Percentiles rank a stretch among this genome's conserved stretches.
Conservation (phyloP, 2,888 invertebrate species). For the Hypomecis punctinalis region DNA sequence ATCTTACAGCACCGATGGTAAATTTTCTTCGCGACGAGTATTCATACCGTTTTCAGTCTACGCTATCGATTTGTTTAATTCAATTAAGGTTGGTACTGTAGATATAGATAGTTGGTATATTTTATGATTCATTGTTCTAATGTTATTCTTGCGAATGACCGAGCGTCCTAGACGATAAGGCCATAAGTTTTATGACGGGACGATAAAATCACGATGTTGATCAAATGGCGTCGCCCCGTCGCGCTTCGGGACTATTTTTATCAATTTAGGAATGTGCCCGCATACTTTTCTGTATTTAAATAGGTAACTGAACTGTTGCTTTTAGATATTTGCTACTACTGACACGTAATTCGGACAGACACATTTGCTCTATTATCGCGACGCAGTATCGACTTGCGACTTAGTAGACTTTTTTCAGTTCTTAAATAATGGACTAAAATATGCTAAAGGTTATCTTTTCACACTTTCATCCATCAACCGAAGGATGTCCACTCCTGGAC, state of each 20-base stretch:
- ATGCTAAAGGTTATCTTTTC: too few species aligned
- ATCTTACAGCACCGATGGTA: too few species aligned
- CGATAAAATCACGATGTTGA: conserved; percentile 23
- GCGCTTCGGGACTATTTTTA: conserved; percentile 25
- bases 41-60: too few species aligned
- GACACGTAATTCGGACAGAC: too few species aligned
- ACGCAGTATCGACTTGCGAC: too few species aligned
- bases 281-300: conserved; percentile 15
- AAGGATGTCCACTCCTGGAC: too few species aligned
- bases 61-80: neutral
- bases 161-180: neutral
- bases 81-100: neutral
- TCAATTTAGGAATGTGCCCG: conserved; percentile 15
- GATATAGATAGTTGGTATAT: neutral
- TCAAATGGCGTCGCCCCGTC: conserved; percentile 34
- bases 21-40: too few species aligned
- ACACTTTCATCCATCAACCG: too few species aligned
- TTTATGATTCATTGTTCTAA: conserved; percentile 19
- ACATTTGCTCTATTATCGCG: too few species aligned
- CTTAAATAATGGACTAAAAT: too few species aligned
- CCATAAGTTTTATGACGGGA: conserved; percentile 15
- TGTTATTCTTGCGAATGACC: conserved; percentile 11
- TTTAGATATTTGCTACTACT: neutral
- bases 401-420: too few species aligned
- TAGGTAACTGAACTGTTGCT: neutral